Evolutionary conservation across 2,797 vertebrate species (phyloP).

Genomic region (Scomberomorus guttatus): DNA sequence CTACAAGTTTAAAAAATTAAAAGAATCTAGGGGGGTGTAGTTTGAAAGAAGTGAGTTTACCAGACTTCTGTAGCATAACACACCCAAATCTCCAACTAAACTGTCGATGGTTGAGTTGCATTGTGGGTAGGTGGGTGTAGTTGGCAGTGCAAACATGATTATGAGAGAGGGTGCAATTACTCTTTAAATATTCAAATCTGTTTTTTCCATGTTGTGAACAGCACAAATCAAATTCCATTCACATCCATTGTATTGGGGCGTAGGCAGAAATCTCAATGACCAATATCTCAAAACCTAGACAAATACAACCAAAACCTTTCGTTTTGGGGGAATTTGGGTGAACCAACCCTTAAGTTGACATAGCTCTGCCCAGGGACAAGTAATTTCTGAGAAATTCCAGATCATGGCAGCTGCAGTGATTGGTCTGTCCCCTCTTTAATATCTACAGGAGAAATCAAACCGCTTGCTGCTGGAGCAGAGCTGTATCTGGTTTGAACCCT

Average conservation of each 20-base stretch:
- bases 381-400: background rate
- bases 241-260: background rate
- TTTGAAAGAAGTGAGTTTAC: no score
- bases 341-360: background rate
- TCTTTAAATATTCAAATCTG: background rate
- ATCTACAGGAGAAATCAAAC: conserved; percentile 1
- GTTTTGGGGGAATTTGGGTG: background rate
- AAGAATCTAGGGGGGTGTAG: no score
- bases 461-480: background rate
- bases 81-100: no score
- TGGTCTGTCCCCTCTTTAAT: background rate
- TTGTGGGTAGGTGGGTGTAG: no score
- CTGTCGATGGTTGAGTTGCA: no score
- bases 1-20: background rate
- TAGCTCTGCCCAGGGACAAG: no score
- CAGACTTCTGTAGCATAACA: no score
- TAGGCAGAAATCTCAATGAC: background rate
- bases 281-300: background rate
- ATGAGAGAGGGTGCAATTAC: background rate
- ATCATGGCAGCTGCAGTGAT: background rate
- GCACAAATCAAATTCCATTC: background rate
- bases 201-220: no score
- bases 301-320: background rate
- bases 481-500: conserved; percentile 20
- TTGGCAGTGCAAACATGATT: background rate